Evolutionary conservation across 1,140 invertebrate species (phyloP).

Genomic region (Ctenoplectra terminalis): DNA sequence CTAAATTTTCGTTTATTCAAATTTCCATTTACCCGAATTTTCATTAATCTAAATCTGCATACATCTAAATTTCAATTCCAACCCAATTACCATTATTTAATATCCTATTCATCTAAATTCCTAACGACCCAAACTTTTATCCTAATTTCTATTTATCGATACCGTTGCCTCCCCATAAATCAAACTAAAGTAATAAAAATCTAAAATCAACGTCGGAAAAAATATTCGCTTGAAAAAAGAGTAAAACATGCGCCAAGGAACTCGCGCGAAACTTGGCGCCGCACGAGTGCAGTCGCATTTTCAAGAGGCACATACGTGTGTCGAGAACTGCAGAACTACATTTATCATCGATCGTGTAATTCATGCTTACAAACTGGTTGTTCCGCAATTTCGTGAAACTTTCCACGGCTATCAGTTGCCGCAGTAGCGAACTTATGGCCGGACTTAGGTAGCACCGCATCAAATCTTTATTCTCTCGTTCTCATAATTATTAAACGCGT

Average conservation of each 20-base stretch:
- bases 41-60: no score
- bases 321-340: not conserved
- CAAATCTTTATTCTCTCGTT: not conserved
- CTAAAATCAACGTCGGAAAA: no score
- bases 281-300: not conserved
- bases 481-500: not conserved
- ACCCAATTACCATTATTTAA: no score
- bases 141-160: no score
- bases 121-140: no score
- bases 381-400: conserved; percentile 32
- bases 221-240: no score
- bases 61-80: no score
- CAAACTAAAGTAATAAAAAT: no score
- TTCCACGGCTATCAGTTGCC: not conserved
- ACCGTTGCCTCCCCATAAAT: no score
- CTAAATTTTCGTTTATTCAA: no score
- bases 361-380: not conserved
- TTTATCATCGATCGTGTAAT: conserved; percentile 36
- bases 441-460: not conserved
- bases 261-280: not conserved
- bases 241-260: not conserved
- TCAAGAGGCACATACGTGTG: not conserved
- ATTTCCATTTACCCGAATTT: no score
- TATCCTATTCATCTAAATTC: no score
- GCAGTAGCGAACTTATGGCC: not conserved